Base-by-base conservation (phyloP, 1,140 invertebrate species). In the Gryllus bimaculatus region DNA sequence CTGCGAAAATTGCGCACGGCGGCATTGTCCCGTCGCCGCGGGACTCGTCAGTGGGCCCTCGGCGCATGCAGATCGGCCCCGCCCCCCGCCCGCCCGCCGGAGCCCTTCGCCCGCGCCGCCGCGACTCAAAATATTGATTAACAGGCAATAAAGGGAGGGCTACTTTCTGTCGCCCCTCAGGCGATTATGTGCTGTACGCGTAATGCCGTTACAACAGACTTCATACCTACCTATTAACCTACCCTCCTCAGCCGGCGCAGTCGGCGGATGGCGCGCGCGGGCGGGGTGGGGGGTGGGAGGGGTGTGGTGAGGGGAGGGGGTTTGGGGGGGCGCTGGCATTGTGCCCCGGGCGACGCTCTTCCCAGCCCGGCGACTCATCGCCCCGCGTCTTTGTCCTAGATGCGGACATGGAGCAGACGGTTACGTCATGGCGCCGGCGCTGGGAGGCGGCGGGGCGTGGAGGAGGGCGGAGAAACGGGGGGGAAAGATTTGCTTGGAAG, bases 111-210 rank as follows among this genome's bases (percentile, higher is more conserved):
- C 10, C 10, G 10, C 18, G 10, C 54, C 8, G 15, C 8, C 10
- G 54, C 54, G 54, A 66, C 54, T 66, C 54, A 66, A 66, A 66
- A 66, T 66, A 66, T 66, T 66, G 54, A 66, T 66, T 66, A 66
- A 66, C 54, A 66, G 54, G 54, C 54, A 66, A 66, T 66, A 66
- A 66, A 66, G 54, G 54, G 18, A 13, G 54, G 54, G 54, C 54
- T 66, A 66, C n/a, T n/a, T 66, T 66, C 54, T 66, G 54, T 66
- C 54, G 18, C 54, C 54, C 54, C 18, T 66, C 10, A 2, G 18
- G 54, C 54, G 54, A 66, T 66, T 66, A 66, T 66, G 54, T 66
- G 54, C 54, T 66, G 54, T 13, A 13, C 54, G 54, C 10, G 54
- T 66, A 66, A 66, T 66, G n/a, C 54, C 54, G 54, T 7, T 66